phyloP scores from a whole-genome alignment of 2,113 vertebrate genomes.

The Toxotes jaculatrix region DNA sequence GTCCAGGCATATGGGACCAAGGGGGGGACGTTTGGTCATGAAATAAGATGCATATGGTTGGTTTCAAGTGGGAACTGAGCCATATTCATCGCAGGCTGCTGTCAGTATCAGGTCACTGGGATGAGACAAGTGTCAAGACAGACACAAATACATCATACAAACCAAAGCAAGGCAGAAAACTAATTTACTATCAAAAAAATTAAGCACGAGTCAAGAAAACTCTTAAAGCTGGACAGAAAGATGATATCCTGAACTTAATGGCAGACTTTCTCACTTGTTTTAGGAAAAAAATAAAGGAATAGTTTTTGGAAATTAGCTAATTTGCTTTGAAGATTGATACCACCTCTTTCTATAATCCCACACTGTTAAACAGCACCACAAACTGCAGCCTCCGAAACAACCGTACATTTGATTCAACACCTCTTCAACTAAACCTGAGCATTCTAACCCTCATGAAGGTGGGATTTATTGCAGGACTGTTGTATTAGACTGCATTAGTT shows the following conservation, averaged over 20 bases:
- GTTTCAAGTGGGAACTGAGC: constrained; percentile 20
- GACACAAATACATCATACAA: background rate
- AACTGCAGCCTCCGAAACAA: too few species aligned
- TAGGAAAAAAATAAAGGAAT: background rate
- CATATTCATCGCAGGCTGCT: constrained; percentile 38
- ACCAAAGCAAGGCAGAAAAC: background rate
- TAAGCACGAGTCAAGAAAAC: background rate
- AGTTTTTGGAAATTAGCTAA: too few species aligned
- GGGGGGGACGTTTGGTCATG: constrained; percentile 7
- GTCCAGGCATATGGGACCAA: constrained; percentile 8
- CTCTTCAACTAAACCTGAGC: too few species aligned
- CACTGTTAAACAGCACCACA: too few species aligned
- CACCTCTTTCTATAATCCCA: too few species aligned
- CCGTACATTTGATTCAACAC: too few species aligned
- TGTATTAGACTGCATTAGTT: too few species aligned
- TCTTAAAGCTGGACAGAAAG: background rate
- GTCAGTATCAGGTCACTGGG: constrained; percentile 14
- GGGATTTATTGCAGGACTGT: too few species aligned
- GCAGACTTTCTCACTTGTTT: background rate
- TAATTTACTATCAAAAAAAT: background rate
- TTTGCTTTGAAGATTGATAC: background rate
- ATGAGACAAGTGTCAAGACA: constrained; percentile 3
- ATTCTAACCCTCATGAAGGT: too few species aligned
- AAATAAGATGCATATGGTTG: constrained; percentile 25
- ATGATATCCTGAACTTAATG: accelerated